A percentile compares a stretch with the other conserved stretches of the same genome.
phyloP scores from a whole-genome alignment of 1,140 invertebrate genomes.

The Drosophila azteca region DNA sequence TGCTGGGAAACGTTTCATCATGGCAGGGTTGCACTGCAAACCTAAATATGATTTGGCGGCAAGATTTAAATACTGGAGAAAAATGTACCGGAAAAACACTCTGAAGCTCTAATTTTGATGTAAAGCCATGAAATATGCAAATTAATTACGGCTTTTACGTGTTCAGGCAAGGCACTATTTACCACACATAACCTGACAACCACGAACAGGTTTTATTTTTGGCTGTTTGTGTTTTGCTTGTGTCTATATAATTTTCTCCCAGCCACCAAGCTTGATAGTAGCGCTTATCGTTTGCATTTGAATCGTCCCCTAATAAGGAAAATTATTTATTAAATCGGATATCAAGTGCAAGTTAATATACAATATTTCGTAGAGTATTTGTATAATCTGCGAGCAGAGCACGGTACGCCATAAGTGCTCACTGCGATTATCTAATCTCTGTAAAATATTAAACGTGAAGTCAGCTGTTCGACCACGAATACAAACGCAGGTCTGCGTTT shows the following conservation, averaged over 20 bases:
- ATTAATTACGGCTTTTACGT: too few relatives aligned
- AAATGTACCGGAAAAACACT: slow-evolving; percentile 1
- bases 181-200: slow-evolving; percentile 13
- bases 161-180: too few relatives aligned
- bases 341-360: too few relatives aligned
- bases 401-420: neutral
- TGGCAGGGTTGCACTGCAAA: neutral
- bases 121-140: too few relatives aligned
- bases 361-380: too few relatives aligned
- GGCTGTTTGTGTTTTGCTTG: neutral
- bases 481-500: slow-evolving; percentile 33
- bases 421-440: slow-evolving; percentile 38
- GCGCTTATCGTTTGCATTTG: neutral
- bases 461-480: slow-evolving; percentile 53
- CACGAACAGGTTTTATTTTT: slow-evolving; percentile 48
- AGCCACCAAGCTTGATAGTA: neutral
- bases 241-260: neutral
- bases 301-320: too few relatives aligned
- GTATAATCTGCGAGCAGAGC: neutral
- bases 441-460: slow-evolving; percentile 5
- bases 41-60: neutral
- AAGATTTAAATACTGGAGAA: slow-evolving; percentile 3
- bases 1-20: slow-evolving; percentile 4
- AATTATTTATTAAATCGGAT: too few relatives aligned
- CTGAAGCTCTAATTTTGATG: neutral